Conservation (phyloP, 2,113 vertebrate genomes). For the Grammomys dolichurus region DNA sequence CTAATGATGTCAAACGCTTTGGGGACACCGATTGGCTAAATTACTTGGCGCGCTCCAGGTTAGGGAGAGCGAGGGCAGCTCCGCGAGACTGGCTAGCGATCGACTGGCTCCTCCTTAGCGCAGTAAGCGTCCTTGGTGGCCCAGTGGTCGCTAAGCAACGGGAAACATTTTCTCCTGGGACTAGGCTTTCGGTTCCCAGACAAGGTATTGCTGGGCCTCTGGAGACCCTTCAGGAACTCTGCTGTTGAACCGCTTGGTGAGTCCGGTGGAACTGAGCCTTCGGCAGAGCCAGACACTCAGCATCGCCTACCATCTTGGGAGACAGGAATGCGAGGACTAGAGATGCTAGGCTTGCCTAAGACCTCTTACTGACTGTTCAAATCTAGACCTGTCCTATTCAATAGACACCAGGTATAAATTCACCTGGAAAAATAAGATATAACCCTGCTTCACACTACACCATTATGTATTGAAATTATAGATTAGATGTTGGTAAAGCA, state of each 20-base stretch:
- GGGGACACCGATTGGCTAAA: background rate
- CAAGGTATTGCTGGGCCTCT: background rate
- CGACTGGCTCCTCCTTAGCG: background rate
- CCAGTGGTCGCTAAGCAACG: constrained; percentile 73
- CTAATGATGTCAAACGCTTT: background rate
- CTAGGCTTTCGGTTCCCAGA: background rate
- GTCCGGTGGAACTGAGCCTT: background rate
- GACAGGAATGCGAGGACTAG: background rate
- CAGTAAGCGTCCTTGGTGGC: rapidly evolving
- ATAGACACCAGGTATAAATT: background rate
- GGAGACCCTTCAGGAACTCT: background rate
- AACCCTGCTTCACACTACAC: too few species aligned
- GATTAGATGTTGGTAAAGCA: constrained; percentile 33
- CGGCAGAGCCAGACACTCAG: background rate
- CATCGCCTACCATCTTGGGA: background rate
- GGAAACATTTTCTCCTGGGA: background rate
- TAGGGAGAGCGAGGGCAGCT: background rate
- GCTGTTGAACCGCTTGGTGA: constrained; percentile 49
- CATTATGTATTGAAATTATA: constrained; percentile 18
- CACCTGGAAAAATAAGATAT: background rate
- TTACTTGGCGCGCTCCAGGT: too few species aligned
- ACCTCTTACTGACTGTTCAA: background rate
- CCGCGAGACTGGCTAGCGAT: background rate
- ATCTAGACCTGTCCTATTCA: background rate
- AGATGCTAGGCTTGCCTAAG: background rate